phyloP scores from a whole-genome alignment of 2,888 invertebrate species.

The Quadroppia sp. region DNA sequence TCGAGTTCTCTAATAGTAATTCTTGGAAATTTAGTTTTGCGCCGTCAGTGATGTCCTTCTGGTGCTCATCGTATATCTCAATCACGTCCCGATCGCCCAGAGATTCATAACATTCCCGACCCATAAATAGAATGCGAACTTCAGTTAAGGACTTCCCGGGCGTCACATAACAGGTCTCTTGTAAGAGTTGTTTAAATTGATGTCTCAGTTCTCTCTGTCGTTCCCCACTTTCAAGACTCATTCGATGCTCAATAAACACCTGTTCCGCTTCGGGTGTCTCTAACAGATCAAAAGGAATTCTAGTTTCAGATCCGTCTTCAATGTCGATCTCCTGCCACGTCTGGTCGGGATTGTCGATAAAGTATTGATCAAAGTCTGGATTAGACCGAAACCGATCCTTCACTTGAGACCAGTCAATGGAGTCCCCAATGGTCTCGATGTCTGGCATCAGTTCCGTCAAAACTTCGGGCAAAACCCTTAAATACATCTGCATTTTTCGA shows the following conservation, averaged over 20 bases:
- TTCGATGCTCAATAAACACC: constrained; percentile 84
- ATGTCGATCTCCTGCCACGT: constrained; percentile 71
- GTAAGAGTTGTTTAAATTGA: constrained; percentile 85
- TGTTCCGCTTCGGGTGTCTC: constrained; percentile 86
- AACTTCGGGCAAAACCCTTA: constrained; percentile 71
- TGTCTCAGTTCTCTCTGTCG: constrained; percentile 87
- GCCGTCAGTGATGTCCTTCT: constrained; percentile 78
- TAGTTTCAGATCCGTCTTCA: constrained; percentile 63
- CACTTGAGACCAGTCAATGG: constrained; percentile 81
- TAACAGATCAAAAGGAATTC: constrained; percentile 87
- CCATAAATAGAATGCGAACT: constrained; percentile 78
- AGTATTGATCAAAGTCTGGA: constrained; percentile 88
- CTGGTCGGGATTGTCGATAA: constrained; percentile 75
- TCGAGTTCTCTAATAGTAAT: constrained; percentile 82
- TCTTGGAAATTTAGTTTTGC: constrained; percentile 91
- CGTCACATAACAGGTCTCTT: constrained; percentile 90
- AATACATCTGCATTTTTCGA: constrained; percentile 69
- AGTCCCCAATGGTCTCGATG: constrained; percentile 63
- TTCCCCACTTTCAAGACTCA: constrained; percentile 84
- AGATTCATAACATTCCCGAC: constrained; percentile 88
- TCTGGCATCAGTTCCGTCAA: constrained; percentile 74
- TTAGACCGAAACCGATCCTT: constrained; percentile 80
- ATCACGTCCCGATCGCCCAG: constrained; percentile 83
- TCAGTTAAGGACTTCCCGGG: constrained; percentile 90
- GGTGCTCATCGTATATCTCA: constrained; percentile 88